Percentiles rank a stretch among this genome's conserved stretches.
Evolutionary conservation across 2,888 invertebrate species (phyloP).

Genomic region (Spialia ferax): DNA sequence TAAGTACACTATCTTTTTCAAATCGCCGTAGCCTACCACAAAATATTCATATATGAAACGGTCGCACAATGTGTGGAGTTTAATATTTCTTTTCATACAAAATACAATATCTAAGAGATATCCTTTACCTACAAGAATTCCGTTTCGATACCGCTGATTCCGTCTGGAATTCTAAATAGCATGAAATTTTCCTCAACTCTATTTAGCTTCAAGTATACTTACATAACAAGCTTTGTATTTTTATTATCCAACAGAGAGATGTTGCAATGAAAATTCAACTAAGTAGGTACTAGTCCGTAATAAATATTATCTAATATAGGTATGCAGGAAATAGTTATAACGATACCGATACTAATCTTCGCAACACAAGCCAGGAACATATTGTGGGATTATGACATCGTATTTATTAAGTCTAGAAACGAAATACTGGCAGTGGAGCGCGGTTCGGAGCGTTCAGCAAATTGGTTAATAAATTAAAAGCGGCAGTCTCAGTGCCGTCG

Average conservation of each 20-base stretch:
- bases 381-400: slow-evolving; percentile 74
- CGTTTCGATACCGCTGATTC: slow-evolving; percentile 30
- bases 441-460: slow-evolving; percentile 79
- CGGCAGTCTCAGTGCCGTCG: slow-evolving; percentile 82
- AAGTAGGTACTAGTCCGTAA: too few species aligned
- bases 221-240: slow-evolving; percentile 6
- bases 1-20: not conserved
- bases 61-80: slow-evolving; percentile 20
- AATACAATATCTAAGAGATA: slow-evolving; percentile 27
- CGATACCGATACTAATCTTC: slow-evolving; percentile 3
- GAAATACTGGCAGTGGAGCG: slow-evolving; percentile 72
- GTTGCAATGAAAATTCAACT: not conserved
- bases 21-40: not conserved
- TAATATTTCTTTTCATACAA: slow-evolving; percentile 33
- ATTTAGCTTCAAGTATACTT: slow-evolving; percentile 17
- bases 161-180: slow-evolving; percentile 28
- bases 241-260: not conserved
- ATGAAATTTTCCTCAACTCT: slow-evolving; percentile 17
- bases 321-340: not conserved
- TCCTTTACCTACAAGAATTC: slow-evolving; percentile 30
- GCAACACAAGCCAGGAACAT: slow-evolving; percentile 54
- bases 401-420: slow-evolving; percentile 83
- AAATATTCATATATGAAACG: slow-evolving; percentile 24
- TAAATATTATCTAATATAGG: too few species aligned
- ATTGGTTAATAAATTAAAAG: slow-evolving; percentile 86